These are phyloP conservation scores for Agrotis clavis DNA, from an alignment of 2,888 invertebrate species.

Conservation along the genomic window DNA sequence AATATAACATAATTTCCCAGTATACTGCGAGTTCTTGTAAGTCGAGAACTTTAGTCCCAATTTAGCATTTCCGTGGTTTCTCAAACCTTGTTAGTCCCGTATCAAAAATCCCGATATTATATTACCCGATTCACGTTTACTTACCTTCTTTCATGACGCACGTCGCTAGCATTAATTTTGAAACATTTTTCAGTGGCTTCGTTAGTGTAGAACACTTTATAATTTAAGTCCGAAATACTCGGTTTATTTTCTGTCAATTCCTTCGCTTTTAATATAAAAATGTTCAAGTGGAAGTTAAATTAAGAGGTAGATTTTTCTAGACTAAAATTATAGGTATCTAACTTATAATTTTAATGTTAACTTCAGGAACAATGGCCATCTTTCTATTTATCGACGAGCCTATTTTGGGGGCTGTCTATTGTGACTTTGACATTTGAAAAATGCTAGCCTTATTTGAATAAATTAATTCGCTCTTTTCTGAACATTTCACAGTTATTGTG, in stretches of 20 bases:
- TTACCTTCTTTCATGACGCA: conserved; percentile 45
- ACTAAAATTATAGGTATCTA: conserved; percentile 2
- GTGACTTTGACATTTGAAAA: conserved; percentile 26
- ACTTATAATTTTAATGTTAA: background rate
- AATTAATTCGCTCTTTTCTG: conserved; percentile 2
- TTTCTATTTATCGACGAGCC: conserved; percentile 1
- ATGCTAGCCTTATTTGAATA: conserved; percentile 24
- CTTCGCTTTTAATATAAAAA: conserved; percentile 32
- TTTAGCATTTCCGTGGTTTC: conserved; percentile 68
- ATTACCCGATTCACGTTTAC: conserved; percentile 53
- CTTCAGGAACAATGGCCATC: conserved; percentile 17
- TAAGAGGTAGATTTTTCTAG: conserved; percentile 22
- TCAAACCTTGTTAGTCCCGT: conserved; percentile 65
- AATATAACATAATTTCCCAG: conserved; percentile 62
- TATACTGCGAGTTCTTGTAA: conserved; percentile 60
- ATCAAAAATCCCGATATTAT: conserved; percentile 65
- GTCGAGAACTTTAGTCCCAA: conserved; percentile 66
- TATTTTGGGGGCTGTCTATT: conserved; percentile 4
- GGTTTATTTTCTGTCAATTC: conserved; percentile 26
- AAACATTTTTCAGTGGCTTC: conserved; percentile 60
- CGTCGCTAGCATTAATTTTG: conserved; percentile 36
- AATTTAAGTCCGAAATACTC: conserved; percentile 47
- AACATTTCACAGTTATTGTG: conserved; percentile 10
- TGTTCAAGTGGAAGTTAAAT: conserved; percentile 16
- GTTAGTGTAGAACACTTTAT: conserved; percentile 48